phyloP scores from a whole-genome alignment of 2,797 vertebrate species.

The Xiphorhynchus erythropygius region DNA sequence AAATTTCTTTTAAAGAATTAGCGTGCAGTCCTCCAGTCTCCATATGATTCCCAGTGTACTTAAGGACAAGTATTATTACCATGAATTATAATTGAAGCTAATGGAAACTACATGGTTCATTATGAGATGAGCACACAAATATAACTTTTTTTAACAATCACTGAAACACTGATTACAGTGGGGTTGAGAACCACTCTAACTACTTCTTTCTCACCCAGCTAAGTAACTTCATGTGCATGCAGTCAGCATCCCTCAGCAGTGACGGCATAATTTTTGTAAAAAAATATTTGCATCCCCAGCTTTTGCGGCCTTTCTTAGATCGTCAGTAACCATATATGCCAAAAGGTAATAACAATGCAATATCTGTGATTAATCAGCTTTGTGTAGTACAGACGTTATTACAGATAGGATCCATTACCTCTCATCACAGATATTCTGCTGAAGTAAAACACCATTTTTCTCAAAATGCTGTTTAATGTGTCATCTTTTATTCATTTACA shows the following conservation, averaged over 20 bases:
- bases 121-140: neutral
- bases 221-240: fast-evolving
- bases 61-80: neutral
- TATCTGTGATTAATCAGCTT: neutral
- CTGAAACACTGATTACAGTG: neutral
- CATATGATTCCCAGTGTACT: neutral
- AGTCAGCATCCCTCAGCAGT: neutral
- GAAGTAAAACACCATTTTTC: too few relatives aligned
- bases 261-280: neutral
- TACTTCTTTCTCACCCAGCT: neutral
- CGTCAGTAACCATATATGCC: neutral
- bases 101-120: neutral
- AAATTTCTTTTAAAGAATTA: neutral
- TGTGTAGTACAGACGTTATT: neutral
- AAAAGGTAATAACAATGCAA: neutral
- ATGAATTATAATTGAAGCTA: neutral
- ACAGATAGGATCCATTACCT: too few relatives aligned
- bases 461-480: neutral
- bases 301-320: neutral
- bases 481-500: neutral
- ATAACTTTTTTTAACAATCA: neutral
- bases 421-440: too few relatives aligned
- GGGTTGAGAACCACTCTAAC: neutral
- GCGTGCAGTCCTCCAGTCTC: neutral
- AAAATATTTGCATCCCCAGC: neutral